Evolutionary conservation across 2,113 vertebrate genomes (phyloP), one percentile per base, ranked within the genome.

Genomic region (Fulmarus glacialis): DNA sequence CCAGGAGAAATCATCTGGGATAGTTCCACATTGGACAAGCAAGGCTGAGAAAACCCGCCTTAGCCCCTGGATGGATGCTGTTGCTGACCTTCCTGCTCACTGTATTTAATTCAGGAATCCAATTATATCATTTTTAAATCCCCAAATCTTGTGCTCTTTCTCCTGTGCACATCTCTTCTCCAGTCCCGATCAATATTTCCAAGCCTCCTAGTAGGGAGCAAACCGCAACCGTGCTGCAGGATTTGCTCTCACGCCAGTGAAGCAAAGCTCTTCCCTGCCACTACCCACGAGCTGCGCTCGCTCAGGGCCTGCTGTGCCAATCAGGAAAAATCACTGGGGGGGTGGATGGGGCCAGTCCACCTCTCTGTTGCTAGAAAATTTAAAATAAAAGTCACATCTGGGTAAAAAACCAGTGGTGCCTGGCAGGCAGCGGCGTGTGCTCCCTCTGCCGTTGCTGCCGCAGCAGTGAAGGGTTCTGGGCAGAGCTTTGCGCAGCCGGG

Each of bases 61-160:
- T 29, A 85, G 60, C 55, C 79, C 15, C 6, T 24, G 36, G 82
- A 59, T 24, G 17, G 26, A 45, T 34, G 55, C 30, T 66, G n/a
- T 32, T 75, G 79, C 58, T 9, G 6, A 82, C 87, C 82, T 92
- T 94, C 82, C 85, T 6, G 0, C 66, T 91, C 5, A 0, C 90
- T 71, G 85, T 74, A 27, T 74, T 92, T 82, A 71, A 93, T 82
- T 93, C 92, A 93, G 77, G 91, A 94, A 95, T 95, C 82, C 92
- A 96, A 96, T 97, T 97, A 95, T 94, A 93, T 34, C 55, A 48
- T 42, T 89, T 95, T 89, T 59, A 97, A 97, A 95, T 93, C 96
- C 95, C 88, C 82, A 89, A 90, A 92, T 90, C 94, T 96, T 93
- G 75, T 95, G 93, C 82, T 94, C 52, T 93, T 96, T 95, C 94